Evolutionary conservation across 2,888 invertebrate genomes (phyloP).

Genomic region (Proisotoma minuta): DNA sequence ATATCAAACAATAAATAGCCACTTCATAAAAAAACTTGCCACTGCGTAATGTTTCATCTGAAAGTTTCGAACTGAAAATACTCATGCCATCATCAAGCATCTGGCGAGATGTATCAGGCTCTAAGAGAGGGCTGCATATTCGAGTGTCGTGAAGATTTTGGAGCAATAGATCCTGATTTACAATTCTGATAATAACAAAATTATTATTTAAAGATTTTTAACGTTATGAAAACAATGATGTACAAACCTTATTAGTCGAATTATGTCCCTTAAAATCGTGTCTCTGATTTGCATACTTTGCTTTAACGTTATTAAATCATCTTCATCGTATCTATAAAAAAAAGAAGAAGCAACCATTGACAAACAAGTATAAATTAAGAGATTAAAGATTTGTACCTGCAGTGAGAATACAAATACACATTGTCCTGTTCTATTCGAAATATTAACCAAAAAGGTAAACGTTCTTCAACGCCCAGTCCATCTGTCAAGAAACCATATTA

Average conservation of each 20-base stretch:
- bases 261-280: slow-evolving; percentile 20
- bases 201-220: not conserved
- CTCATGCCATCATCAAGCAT: not conserved
- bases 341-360: not conserved
- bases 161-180: slow-evolving; percentile 67
- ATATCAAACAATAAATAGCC: not conserved
- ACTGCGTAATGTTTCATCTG: not conserved
- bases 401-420: slow-evolving; percentile 65
- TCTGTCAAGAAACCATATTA: too few relatives aligned
- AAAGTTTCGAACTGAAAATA: not conserved
- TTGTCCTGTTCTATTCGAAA: slow-evolving; percentile 58
- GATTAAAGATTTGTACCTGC: slow-evolving; percentile 54
- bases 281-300: slow-evolving; percentile 20
- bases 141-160: slow-evolving; percentile 64
- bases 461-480: not conserved
- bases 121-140: slow-evolving; percentile 63
- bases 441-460: slow-evolving; percentile 64
- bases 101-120: slow-evolving; percentile 55
- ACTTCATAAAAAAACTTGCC: not conserved
- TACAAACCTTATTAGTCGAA: slow-evolving; percentile 25
- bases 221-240: not conserved
- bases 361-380: slow-evolving; percentile 3
- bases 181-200: slow-evolving; percentile 53
- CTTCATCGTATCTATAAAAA: slow-evolving; percentile 36
- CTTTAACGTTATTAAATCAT: slow-evolving; percentile 26